Conservation (phyloP, 2,797 vertebrate species). For the Pseudotriccus pelzelni region DNA sequence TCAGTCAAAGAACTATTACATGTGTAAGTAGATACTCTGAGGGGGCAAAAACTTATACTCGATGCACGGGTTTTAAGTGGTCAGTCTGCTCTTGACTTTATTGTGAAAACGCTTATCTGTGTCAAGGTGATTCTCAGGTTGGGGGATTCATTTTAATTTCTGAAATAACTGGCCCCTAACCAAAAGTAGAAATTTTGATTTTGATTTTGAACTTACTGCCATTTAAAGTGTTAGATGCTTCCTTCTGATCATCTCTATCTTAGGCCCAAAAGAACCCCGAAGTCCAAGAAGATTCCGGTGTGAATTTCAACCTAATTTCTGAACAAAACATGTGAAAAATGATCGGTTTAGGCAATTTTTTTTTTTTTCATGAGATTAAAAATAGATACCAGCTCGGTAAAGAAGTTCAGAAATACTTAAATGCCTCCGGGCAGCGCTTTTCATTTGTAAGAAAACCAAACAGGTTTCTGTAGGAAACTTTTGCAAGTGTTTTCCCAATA, state of each 20-base stretch:
- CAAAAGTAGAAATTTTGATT: neutral
- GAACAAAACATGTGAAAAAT: neutral
- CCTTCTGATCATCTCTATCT: neutral
- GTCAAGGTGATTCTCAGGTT: neutral
- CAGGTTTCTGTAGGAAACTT: neutral
- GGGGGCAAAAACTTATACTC: neutral
- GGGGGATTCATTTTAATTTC: neutral
- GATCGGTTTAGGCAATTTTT: neutral
- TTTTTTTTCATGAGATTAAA: neutral
- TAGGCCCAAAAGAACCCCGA: neutral
- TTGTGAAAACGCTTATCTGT: neutral
- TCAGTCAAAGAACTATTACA: constrained; percentile 14
- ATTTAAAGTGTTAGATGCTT: neutral
- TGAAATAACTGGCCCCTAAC: neutral
- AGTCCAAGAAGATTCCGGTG: neutral
- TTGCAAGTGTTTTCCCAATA: neutral
- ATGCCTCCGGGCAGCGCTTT: neutral
- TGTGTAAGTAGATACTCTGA: neutral
- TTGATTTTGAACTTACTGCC: neutral
- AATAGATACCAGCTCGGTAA: neutral
- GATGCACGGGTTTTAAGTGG: neutral
- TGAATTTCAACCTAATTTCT: neutral
- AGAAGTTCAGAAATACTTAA: neutral
- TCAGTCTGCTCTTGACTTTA: neutral
- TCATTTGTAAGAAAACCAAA: neutral